Percentiles rank a stretch among this genome's conserved stretches.
Evolutionary conservation across 2,888 invertebrate genomes (phyloP).

Genomic region (Tipula confusa): DNA sequence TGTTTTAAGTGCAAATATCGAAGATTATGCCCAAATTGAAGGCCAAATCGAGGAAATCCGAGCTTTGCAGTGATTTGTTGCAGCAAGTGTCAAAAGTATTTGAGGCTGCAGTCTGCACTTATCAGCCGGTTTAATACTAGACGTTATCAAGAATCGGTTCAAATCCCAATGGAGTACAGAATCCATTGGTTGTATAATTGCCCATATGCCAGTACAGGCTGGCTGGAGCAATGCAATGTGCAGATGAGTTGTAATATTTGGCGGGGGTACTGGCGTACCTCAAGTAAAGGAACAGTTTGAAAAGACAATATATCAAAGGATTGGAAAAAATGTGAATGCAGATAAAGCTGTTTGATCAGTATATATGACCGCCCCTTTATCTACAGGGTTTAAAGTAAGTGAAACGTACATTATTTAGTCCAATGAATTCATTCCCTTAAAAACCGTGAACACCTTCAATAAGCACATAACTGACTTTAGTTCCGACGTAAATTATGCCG

Average conservation of each 20-base stretch:
- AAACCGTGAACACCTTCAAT: slow-evolving; percentile 97
- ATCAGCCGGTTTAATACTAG: slow-evolving; percentile 68
- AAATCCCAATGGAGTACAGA: too few species aligned
- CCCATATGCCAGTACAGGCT: too few species aligned
- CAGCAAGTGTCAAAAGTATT: slow-evolving; percentile 72
- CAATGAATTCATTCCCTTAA: slow-evolving; percentile 93
- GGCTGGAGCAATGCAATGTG: too few species aligned
- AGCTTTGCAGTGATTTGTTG: slow-evolving; percentile 75
- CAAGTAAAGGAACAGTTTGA: slow-evolving; percentile 74
- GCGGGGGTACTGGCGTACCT: slow-evolving; percentile 82
- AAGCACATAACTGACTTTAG: slow-evolving; percentile 88
- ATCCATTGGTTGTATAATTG: too few species aligned
- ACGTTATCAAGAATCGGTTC: too few species aligned
- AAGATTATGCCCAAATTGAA: slow-evolving; percentile 94
- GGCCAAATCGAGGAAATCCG: slow-evolving; percentile 89
- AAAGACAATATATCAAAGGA: slow-evolving; percentile 64
- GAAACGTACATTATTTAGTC: slow-evolving; percentile 79
- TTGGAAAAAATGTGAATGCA: slow-evolving; percentile 92
- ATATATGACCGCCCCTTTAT: slow-evolving; percentile 92
- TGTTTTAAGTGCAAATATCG: slow-evolving; percentile 91
- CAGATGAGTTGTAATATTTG: slow-evolving; percentile 57
- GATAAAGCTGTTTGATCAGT: slow-evolving; percentile 98
- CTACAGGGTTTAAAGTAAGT: slow-evolving; percentile 97
- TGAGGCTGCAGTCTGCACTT: slow-evolving; percentile 75
- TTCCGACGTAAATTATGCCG: slow-evolving; percentile 88